Percentiles rank a stretch among this genome's conserved stretches.
phyloP scores from a whole-genome alignment of 64 coral and sea anemone species.

The Actinia tenebrosa region DNA sequence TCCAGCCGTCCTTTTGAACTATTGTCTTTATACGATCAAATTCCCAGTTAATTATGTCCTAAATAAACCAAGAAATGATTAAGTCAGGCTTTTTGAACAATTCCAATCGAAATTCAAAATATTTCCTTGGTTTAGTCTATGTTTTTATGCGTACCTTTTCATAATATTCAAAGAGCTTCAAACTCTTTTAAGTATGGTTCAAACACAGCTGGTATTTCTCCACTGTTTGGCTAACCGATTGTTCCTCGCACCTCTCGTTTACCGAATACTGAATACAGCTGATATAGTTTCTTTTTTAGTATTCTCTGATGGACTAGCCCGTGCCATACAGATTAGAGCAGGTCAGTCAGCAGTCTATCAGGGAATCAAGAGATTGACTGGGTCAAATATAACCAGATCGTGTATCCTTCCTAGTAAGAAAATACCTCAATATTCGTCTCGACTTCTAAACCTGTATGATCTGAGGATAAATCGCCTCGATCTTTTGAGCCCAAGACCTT shows the following conservation, averaged over 20 bases:
- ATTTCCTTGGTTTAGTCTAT: not conserved
- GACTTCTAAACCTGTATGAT: not conserved
- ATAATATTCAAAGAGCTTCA: not conserved
- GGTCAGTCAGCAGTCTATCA: not conserved
- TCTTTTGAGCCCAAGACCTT: not conserved
- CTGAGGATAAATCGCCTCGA: not conserved
- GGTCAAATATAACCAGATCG: constrained; percentile 5
- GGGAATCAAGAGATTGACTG: not conserved
- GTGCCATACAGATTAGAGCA: not conserved
- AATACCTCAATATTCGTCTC: not conserved
- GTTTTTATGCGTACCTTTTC: constrained; percentile 8
- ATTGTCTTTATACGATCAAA: not conserved
- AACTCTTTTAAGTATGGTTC: not conserved
- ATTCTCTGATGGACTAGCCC: not conserved
- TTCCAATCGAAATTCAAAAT: not conserved
- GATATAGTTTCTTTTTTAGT: not conserved
- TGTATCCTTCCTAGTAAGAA: not conserved
- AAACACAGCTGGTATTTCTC: not conserved
- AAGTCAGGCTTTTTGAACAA: not conserved
- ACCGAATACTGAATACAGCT: not conserved
- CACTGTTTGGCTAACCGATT: not conserved
- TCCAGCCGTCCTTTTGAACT: not conserved
- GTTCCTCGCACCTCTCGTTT: not conserved
- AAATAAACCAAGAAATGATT: not conserved
- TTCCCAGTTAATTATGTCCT: constrained; percentile 11